Evolutionary conservation across 1,140 invertebrate species (phyloP).

Genomic region (Papilio polyxenes): DNA sequence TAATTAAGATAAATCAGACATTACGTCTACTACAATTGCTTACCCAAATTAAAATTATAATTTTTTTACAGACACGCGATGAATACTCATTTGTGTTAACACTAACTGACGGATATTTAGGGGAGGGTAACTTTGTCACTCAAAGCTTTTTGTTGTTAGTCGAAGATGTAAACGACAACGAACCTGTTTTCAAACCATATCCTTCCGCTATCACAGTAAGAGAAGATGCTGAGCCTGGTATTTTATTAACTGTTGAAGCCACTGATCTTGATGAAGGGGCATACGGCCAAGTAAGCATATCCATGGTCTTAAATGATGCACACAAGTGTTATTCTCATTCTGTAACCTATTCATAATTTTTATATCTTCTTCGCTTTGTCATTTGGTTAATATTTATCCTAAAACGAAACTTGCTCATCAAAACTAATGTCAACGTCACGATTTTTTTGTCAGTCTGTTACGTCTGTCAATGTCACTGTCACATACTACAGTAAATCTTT

Average conservation of each 20-base stretch:
- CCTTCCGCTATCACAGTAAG: constrained; percentile 89
- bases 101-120: constrained; percentile 92
- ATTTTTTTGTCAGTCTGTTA: neutral
- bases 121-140: constrained; percentile 93
- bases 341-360: no score
- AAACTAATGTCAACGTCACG: constrained; percentile 36
- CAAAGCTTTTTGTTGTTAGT: constrained; percentile 93
- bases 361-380: no score
- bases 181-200: constrained; percentile 92
- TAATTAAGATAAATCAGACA: neutral
- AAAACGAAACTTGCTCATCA: neutral
- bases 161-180: constrained; percentile 96
- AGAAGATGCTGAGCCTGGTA: constrained; percentile 88
- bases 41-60: no score
- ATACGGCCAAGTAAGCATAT: constrained; percentile 88
- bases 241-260: constrained; percentile 91
- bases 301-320: neutral
- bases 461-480: neutral
- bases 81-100: constrained; percentile 94
- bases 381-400: neutral
- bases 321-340: neutral
- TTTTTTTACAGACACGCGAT: constrained; percentile 85
- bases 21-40: neutral
- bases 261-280: constrained; percentile 94
- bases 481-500: neutral